Conservation (phyloP, 2,113 vertebrate species). For the Sinocyclocheilus rhinocerous region DNA sequence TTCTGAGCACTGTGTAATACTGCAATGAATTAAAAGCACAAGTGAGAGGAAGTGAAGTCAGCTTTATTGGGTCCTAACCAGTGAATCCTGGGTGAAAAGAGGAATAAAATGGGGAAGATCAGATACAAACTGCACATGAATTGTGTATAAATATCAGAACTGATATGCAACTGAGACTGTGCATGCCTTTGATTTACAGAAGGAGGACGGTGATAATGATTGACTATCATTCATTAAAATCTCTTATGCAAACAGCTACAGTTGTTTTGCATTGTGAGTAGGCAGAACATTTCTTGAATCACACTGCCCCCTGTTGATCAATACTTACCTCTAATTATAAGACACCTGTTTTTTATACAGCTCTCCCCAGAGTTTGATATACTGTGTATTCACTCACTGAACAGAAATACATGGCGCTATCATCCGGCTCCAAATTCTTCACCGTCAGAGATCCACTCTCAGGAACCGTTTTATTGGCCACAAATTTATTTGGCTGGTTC, state of each 20-base stretch:
- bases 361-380: conserved; percentile 34
- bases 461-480: neutral
- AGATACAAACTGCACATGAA: too few species aligned
- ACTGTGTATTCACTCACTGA: conserved; percentile 54
- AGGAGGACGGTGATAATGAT: too few species aligned
- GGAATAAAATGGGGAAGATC: neutral
- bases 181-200: neutral
- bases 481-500: conserved; percentile 31
- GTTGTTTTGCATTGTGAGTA: too few species aligned
- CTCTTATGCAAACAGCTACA: too few species aligned
- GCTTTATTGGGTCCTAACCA: too few species aligned
- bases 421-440: conserved; percentile 34
- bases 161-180: neutral
- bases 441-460: conserved; percentile 55
- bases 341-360: conserved; percentile 44
- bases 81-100: neutral
- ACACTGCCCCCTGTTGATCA: conserved; percentile 9
- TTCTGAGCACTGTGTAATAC: too few species aligned
- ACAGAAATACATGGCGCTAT: conserved; percentile 55
- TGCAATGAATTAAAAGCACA: too few species aligned
- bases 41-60: too few species aligned
- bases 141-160: too few species aligned
- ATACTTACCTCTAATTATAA: too few species aligned
- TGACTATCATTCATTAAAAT: too few species aligned
- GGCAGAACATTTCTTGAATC: neutral